Evolutionary conservation across 2,113 vertebrate species (phyloP).

Genomic region (Callipepla squamata): DNA sequence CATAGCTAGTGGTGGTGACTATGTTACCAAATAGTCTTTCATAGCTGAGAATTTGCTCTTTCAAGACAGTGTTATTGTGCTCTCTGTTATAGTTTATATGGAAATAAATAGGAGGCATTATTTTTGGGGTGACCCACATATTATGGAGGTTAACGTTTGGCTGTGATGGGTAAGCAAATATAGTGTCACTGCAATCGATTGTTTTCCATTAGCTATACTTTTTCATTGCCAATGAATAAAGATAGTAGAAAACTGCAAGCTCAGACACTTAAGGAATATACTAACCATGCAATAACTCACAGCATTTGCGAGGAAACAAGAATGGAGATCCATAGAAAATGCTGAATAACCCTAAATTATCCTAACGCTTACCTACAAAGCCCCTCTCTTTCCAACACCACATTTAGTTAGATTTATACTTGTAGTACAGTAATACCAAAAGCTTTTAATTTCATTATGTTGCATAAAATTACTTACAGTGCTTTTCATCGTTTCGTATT

Average conservation of each 20-base stretch:
- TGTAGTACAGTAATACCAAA: constrained; percentile 14
- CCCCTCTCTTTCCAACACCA: neutral
- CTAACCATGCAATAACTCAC: neutral
- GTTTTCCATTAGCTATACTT: constrained; percentile 28
- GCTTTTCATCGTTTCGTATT: constrained; percentile 36
- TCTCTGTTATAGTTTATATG: neutral
- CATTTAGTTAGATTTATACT: constrained; percentile 59
- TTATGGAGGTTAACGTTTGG: constrained; percentile 3
- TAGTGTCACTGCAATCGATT: neutral
- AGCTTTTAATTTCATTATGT: constrained; percentile 62
- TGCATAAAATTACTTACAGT: constrained; percentile 55
- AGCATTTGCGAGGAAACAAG: constrained; percentile 42
- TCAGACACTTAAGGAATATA: constrained; percentile 11
- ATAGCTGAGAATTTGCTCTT: neutral
- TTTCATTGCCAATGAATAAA: constrained; percentile 47
- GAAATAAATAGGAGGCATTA: neutral
- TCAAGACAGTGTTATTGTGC: neutral
- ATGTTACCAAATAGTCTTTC: neutral
- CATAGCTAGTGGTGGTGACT: neutral
- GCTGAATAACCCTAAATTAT: constrained; percentile 37
- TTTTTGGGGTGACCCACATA: neutral
- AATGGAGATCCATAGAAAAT: constrained; percentile 15
- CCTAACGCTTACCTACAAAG: constrained; percentile 32
- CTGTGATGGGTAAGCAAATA: constrained; percentile 11
- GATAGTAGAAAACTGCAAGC: constrained; percentile 31